A percentile compares a stretch with the other conserved stretches of the same genome.
phyloP scores from a whole-genome alignment of 2,113 vertebrate species.

The Equus quagga region DNA sequence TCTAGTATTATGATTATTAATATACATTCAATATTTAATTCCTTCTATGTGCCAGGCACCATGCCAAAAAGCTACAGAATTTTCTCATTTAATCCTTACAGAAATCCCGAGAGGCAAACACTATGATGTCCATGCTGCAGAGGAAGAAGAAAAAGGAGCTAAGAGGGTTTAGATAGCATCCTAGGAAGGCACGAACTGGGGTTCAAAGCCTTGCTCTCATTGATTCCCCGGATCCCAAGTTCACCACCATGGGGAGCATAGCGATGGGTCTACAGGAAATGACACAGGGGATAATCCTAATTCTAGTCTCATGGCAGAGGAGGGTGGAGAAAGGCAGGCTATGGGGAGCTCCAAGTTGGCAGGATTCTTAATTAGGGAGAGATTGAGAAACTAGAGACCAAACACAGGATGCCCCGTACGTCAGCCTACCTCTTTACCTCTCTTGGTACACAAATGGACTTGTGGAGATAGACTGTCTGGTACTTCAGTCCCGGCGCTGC shows the following conservation, averaged over 20 bases:
- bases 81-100: background rate
- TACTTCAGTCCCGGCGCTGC: accelerated
- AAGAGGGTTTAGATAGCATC: background rate
- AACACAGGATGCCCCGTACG: accelerated
- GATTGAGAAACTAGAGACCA: background rate
- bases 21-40: background rate
- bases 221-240: no score
- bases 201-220: background rate
- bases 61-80: no score
- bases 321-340: background rate
- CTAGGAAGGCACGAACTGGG: background rate
- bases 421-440: no score
- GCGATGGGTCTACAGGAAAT: accelerated
- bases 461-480: accelerated
- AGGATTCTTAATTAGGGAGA: no score
- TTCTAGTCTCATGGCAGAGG: background rate
- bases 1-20: no score
- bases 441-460: background rate
- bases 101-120: background rate
- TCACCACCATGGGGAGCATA: accelerated
- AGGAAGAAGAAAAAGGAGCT: background rate
- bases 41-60: background rate
- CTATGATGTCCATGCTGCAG: background rate
- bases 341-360: accelerated
- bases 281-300: accelerated